A percentile compares a stretch with the other conserved stretches of the same genome.
phyloP scores from a whole-genome alignment of 2,113 vertebrate genomes.

The Microcebus griseorufus region DNA sequence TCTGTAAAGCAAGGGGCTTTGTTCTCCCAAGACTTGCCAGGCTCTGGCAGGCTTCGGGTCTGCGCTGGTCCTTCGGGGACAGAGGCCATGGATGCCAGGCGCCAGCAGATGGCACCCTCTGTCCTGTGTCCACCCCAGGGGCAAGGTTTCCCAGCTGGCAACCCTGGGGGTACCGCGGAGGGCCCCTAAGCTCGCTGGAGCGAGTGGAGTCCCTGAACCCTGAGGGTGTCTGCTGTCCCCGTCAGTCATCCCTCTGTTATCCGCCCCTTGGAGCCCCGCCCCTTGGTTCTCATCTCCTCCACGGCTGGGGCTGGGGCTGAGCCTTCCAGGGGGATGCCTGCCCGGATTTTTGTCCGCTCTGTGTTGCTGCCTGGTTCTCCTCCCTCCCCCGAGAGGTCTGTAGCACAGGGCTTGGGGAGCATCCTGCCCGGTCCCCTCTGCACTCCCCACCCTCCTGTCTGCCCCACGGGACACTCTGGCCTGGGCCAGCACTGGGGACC shows the following conservation, averaged over 20 bases:
- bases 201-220: not conserved
- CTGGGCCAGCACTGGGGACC: accelerated
- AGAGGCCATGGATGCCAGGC: not conserved
- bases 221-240: not conserved
- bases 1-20: not conserved
- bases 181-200: not conserved
- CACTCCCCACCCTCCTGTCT: not conserved
- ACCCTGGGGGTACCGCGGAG: not conserved
- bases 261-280: not conserved
- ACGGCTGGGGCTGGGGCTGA: not conserved
- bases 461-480: not conserved
- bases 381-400: not conserved
- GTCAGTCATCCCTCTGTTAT: accelerated
- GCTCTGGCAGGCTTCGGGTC: not conserved
- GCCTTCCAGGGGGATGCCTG: not conserved
- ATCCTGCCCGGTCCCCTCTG: accelerated
- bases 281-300: not conserved
- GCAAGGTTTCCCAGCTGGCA: not conserved
- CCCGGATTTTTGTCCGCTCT: not conserved
- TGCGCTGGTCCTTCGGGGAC: not conserved
- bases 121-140: not conserved
- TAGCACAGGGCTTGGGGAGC: not conserved
- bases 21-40: not conserved
- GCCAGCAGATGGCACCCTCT: constrained; percentile 49
- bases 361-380: not conserved